A percentile compares a stretch with the other conserved stretches of the same genome.
phyloP scores from a whole-genome alignment of 2,888 invertebrate genomes.

The Parapristionchus giblindavisi region DNA sequence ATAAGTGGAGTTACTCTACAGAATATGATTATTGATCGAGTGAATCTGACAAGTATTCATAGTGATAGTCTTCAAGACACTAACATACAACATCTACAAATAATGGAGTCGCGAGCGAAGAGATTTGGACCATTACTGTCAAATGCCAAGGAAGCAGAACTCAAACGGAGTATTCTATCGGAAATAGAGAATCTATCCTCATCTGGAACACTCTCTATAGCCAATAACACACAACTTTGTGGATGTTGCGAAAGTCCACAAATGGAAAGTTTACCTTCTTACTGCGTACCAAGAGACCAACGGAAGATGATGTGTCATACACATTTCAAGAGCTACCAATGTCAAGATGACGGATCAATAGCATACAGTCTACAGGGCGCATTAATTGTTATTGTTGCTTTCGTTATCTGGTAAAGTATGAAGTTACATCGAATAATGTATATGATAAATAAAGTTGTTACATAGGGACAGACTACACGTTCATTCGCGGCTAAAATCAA shows the following conservation, averaged over 20 bases:
- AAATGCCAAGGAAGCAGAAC: background rate
- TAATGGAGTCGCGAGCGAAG: slow-evolving; percentile 10
- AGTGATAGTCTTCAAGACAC: background rate
- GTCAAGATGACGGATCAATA: slow-evolving; percentile 11
- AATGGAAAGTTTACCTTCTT: background rate
- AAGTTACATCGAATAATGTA: too few relatives aligned
- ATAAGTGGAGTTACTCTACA: background rate
- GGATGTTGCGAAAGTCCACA: slow-evolving; percentile 9
- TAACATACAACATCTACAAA: background rate
- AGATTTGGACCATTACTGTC: background rate
- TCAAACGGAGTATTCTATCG: background rate
- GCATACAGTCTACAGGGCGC: too few relatives aligned
- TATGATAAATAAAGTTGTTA: too few relatives aligned
- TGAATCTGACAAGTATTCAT: background rate
- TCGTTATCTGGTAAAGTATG: too few relatives aligned
- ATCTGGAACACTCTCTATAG: background rate
- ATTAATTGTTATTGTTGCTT: too few relatives aligned
- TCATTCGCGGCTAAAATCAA: too few relatives aligned
- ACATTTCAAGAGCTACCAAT: background rate
- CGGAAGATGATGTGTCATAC: background rate
- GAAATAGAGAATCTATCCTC: background rate
- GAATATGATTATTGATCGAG: background rate
- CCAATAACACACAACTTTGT: slow-evolving; percentile 22
- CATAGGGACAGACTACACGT: too few relatives aligned
- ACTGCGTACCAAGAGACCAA: background rate